phyloP scores from a whole-genome alignment of 2,888 invertebrate genomes.

The Hydriomena furcata region DNA sequence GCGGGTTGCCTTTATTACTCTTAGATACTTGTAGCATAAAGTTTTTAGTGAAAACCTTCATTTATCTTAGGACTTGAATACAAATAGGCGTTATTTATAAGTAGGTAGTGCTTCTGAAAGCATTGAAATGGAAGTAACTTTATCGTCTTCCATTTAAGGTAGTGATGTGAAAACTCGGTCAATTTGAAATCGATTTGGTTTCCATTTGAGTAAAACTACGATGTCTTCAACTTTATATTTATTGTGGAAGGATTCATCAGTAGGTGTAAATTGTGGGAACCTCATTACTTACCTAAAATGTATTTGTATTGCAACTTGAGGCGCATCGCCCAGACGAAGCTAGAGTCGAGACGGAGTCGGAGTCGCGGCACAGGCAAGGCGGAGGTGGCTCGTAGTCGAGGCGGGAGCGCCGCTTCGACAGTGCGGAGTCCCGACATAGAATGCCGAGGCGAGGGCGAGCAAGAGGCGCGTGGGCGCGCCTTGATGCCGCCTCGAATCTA shows the following conservation, averaged over 20 bases:
- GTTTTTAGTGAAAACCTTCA: too few relatives aligned
- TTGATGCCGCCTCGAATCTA: too few relatives aligned
- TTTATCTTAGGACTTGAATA: constrained; percentile 3
- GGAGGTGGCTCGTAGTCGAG: too few relatives aligned
- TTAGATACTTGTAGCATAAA: too few relatives aligned
- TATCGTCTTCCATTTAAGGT: constrained; percentile 24
- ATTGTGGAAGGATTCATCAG: neutral
- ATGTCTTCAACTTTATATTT: neutral
- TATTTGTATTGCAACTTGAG: neutral
- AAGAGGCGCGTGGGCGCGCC: too few relatives aligned
- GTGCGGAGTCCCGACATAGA: too few relatives aligned
- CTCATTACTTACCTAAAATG: neutral
- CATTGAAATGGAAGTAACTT: constrained; percentile 32
- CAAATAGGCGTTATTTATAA: constrained; percentile 18
- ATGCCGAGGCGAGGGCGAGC: too few relatives aligned
- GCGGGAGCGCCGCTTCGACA: too few relatives aligned
- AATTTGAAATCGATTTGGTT: constrained; percentile 23
- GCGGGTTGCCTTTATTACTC: too few relatives aligned
- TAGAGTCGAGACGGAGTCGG: too few relatives aligned
- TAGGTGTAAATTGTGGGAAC: neutral
- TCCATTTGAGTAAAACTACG: constrained; percentile 13
- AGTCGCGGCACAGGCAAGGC: too few relatives aligned
- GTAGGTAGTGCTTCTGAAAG: constrained; percentile 26
- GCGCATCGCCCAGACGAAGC: too few relatives aligned
- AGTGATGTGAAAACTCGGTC: constrained; percentile 30